Evolutionary conservation across 2,113 vertebrate species (phyloP), one percentile per base, ranked within the genome.

Genomic region (Euleptes europaea): DNA sequence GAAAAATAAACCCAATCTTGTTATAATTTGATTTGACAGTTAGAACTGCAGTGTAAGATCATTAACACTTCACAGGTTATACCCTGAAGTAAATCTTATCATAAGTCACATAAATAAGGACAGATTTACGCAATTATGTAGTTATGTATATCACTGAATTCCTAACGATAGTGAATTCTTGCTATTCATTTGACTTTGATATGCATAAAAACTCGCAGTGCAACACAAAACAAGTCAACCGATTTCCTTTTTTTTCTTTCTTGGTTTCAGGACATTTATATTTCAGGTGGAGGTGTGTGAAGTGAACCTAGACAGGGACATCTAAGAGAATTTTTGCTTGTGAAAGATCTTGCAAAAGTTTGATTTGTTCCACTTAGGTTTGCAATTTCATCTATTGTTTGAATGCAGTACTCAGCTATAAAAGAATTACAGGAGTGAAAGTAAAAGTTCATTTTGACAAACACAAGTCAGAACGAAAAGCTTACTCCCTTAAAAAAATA

Each of bases 51-150:
- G 85, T 93, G 90, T 88, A 94, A 92, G 92, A 90, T 94, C 94
- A 95, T 95, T 94, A 95, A 94, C 93, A 95, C 92, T 95, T 94
- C 93, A 95, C 87, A 94, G 91, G 92, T 93, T 94, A 94, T 95
- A 94, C 93, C 94, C 94, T 88, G 91, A 94, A 95, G 94, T 92
- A 93, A 95, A 91, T 94, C 92, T 95, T 93, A 93, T 77, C 90
- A 92, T 88, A 94, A 94, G 91, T 95, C 94, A 95, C 91, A 94
- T 94, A 95, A 95, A 95, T 94, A 95, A 90, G 93, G 92, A 92
- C 82, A 94, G 93, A 93, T 95, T 93, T 95, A 93, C 87, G 88
- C 94, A 95, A 95, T 94, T 95, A 94, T 87, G 88, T 94, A 92
- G 93, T 94, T 94, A 94, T 42, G 86, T 91, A 86, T 91, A 92